Evolutionary conservation across 2,113 vertebrate species (phyloP).

Genomic region (Halcyon malimbica): DNA sequence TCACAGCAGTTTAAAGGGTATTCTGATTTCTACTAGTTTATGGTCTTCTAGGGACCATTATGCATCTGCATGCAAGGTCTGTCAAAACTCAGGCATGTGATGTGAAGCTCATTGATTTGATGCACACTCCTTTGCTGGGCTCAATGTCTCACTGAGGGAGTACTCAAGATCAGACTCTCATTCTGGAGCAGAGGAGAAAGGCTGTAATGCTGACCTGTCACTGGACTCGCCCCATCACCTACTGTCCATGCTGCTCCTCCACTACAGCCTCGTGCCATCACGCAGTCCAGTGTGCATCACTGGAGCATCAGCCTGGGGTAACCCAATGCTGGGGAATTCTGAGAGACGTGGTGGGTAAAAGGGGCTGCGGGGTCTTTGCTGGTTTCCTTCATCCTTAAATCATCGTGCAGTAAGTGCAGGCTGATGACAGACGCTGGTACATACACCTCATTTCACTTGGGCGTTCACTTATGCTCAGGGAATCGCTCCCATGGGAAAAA

Average conservation of each 20-base stretch:
- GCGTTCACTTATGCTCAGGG: background rate
- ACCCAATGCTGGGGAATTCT: fast-evolving
- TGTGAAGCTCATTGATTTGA: background rate
- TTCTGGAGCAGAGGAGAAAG: background rate
- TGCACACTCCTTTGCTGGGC: background rate
- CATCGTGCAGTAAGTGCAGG: background rate
- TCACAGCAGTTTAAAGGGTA: background rate
- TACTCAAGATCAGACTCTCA: background rate
- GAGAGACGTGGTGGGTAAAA: background rate
- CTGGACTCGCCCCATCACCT: background rate
- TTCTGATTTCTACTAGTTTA: background rate
- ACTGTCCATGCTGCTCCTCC: background rate
- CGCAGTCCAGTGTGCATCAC: background rate
- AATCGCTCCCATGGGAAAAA: background rate
- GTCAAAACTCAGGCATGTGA: background rate
- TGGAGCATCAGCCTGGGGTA: background rate
- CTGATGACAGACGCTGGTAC: background rate
- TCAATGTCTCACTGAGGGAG: background rate
- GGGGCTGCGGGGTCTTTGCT: background rate
- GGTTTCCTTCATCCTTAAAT: background rate
- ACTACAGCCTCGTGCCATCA: background rate
- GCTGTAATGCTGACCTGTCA: background rate
- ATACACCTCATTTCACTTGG: background rate
- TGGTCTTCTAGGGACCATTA: background rate
- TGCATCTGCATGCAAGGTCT: background rate